Evolutionary conservation across 2,888 invertebrate species (phyloP).

Genomic region (Cylindroiulus punctatus): DNA sequence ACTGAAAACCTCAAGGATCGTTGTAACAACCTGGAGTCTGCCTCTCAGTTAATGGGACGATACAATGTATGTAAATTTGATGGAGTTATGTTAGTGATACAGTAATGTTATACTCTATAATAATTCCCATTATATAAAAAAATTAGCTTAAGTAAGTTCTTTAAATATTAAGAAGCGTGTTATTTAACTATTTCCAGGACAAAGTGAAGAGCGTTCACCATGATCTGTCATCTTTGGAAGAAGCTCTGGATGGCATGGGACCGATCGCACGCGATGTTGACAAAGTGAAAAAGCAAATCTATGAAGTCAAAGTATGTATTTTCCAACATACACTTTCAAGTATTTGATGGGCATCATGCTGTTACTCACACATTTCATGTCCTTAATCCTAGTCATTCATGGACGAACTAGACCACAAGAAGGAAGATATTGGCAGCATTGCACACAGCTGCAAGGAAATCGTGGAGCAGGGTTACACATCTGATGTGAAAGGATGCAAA

Average conservation of each 20-base stretch:
- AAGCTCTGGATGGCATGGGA: constrained; percentile 83
- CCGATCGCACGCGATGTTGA: constrained; percentile 89
- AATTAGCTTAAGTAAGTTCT: no score
- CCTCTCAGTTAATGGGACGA: constrained; percentile 84
- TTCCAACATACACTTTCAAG: neutral
- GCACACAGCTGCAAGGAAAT: constrained; percentile 80
- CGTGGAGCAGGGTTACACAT: constrained; percentile 84
- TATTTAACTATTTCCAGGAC: constrained; percentile 69
- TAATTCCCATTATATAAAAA: no score
- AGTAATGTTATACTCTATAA: no score
- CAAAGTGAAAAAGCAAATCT: constrained; percentile 82
- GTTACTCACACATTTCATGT: neutral
- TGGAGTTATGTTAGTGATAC: no score
- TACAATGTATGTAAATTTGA: constrained; percentile 74
- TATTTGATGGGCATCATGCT: neutral
- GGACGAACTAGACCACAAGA: constrained; percentile 65
- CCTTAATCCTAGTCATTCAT: constrained; percentile 63
- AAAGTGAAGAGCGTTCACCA: constrained; percentile 81
- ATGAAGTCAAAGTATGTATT: constrained; percentile 73
- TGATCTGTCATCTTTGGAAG: constrained; percentile 82
- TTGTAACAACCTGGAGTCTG: constrained; percentile 81
- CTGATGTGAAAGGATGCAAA: constrained; percentile 82
- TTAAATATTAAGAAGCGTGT: constrained; percentile 54
- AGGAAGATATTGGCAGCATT: constrained; percentile 71
- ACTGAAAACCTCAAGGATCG: constrained; percentile 81